A percentile compares a stretch with the other conserved stretches of the same genome.
These are phyloP conservation scores for Trochalopteron elliotii DNA, from an alignment of 2,113 vertebrate genomes.

Conservation along the genomic window DNA sequence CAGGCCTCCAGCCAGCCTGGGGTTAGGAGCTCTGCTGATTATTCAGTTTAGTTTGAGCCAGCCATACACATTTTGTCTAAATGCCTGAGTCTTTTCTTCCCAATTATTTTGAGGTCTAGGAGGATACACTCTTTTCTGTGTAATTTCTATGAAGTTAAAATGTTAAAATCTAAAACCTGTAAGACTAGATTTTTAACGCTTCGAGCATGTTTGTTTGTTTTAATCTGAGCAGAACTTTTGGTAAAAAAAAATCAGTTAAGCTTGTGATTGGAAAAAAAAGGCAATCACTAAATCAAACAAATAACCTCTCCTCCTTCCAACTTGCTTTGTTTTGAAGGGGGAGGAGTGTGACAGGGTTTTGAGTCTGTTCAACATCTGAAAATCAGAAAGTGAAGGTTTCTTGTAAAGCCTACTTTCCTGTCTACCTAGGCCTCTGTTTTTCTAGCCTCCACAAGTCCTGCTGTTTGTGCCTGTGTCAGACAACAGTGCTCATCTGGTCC, in stretches of 20 bases:
- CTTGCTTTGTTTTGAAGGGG: neutral
- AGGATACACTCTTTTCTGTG: neutral
- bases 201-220: neutral
- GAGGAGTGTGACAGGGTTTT: neutral
- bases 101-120: neutral
- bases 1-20: neutral
- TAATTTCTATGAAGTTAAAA: neutral
- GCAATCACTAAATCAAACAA: neutral
- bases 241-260: neutral
- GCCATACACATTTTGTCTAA: accelerated
- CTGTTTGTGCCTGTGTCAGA: neutral
- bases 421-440: neutral
- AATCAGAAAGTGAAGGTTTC: neutral
- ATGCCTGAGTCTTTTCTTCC: neutral
- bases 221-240: neutral
- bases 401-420: neutral
- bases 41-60: neutral
- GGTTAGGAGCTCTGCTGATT: neutral
- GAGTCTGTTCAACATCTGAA: neutral
- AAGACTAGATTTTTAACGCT: neutral
- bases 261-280: neutral
- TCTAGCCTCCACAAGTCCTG: neutral
- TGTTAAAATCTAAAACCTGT: neutral
- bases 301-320: neutral
- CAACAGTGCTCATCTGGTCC: neutral